Percentiles rank a stretch among this genome's conserved stretches.
phyloP scores from a whole-genome alignment of 2,797 vertebrate species.

The Decapterus maruadsi region DNA sequence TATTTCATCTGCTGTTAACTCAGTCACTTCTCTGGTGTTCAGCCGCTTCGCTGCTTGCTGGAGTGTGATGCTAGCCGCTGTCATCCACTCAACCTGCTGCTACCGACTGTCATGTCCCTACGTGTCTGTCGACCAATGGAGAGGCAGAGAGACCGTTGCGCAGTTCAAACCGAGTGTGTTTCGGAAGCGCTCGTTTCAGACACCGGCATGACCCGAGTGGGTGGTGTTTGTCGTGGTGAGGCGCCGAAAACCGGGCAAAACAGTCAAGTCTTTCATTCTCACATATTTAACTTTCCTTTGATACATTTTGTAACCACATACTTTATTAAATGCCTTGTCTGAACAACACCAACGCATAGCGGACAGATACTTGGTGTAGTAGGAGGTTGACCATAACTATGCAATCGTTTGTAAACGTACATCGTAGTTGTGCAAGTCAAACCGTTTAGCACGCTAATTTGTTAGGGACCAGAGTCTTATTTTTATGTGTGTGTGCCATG shows the following conservation, averaged over 20 bases:
- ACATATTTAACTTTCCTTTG: background rate
- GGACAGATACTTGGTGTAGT: no score
- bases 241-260: fast-evolving
- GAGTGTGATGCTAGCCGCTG: constrained; percentile 56
- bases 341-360: background rate
- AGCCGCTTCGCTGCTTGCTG: background rate
- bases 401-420: no score
- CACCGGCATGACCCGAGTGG: fast-evolving
- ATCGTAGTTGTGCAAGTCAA: background rate
- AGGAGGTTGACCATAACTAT: no score
- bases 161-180: constrained; percentile 48
- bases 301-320: no score
- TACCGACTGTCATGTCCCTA: constrained; percentile 6
- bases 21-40: background rate
- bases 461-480: background rate
- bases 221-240: background rate
- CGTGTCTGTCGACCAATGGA: constrained; percentile 65
- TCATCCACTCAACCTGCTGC: constrained; percentile 42
- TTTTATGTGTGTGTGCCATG: background rate
- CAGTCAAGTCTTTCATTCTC: fast-evolving
- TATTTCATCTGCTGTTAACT: background rate
- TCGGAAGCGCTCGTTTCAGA: constrained; percentile 21
- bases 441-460: background rate
- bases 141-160: constrained; percentile 38
- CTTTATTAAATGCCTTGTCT: background rate